A percentile compares a stretch with the other conserved stretches of the same genome.
Conservation (phyloP, 2,888 invertebrate genomes). For the Mesorhabditis belari region DNA sequence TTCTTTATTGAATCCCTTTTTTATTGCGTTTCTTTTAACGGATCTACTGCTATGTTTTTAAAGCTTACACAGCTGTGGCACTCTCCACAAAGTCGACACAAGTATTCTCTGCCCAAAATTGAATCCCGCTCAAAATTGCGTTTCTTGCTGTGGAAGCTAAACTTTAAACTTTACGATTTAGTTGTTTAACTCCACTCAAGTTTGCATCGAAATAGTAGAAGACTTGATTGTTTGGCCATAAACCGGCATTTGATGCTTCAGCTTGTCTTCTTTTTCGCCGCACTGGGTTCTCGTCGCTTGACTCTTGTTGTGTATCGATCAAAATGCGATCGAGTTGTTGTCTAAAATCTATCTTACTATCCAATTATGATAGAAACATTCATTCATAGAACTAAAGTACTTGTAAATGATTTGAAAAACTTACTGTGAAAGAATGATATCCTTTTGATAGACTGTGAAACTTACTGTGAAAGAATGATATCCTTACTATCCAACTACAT, state of each 20-base stretch:
- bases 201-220: not conserved
- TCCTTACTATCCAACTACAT: no score
- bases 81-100: constrained; percentile 42
- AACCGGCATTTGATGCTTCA: not conserved
- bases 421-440: not conserved
- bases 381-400: not conserved
- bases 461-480: no score
- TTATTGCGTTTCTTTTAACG: no score
- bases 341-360: not conserved
- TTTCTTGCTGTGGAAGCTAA: no score
- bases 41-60: no score
- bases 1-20: no score
- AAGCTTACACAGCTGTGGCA: constrained; percentile 8
- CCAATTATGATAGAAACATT: not conserved
- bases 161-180: no score
- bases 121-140: constrained; percentile 25
- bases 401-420: not conserved
- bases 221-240: not conserved
- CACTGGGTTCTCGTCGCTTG: not conserved
- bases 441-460: not conserved
- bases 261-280: not conserved
- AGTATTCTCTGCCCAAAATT: constrained; percentile 42
- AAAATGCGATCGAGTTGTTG: not conserved
- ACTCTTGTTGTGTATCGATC: no score
- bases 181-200: not conserved